A percentile compares a stretch with the other conserved stretches of the same genome.
Evolutionary conservation across 2,888 invertebrate genomes (phyloP).

Genomic region (Gari tellinella): DNA sequence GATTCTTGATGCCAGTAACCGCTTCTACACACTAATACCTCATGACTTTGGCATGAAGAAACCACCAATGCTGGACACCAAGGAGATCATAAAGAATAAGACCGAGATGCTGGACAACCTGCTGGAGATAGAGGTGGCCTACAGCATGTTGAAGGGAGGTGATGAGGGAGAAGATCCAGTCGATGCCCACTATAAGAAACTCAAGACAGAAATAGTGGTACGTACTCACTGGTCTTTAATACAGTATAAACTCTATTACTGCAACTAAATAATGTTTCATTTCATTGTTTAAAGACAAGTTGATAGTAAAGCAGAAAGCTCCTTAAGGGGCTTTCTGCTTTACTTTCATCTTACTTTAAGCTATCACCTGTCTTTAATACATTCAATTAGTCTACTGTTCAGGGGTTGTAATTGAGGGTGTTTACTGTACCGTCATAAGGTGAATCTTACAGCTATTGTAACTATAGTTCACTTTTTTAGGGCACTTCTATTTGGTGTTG

Average conservation of each 20-base stretch:
- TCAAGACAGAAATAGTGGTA: slow-evolving; percentile 91
- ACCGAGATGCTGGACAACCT: slow-evolving; percentile 95
- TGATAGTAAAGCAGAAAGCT: no score
- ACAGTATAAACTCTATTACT: not conserved
- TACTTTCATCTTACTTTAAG: no score
- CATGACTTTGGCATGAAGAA: slow-evolving; percentile 95
- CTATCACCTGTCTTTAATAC: no score
- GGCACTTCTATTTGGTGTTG: no score
- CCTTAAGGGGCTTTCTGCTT: no score
- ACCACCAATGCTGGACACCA: slow-evolving; percentile 92
- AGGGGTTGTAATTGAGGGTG: no score
- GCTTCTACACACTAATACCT: slow-evolving; percentile 97
- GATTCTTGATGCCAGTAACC: slow-evolving; percentile 94
- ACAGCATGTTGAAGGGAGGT: slow-evolving; percentile 90
- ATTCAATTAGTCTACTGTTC: no score
- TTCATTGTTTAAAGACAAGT: no score
- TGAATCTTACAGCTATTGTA: no score
- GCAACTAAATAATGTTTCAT: no score
- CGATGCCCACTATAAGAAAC: slow-evolving; percentile 94
- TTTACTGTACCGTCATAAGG: no score
- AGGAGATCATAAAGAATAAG: slow-evolving; percentile 89
- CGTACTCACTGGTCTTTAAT: not conserved
- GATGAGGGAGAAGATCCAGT: slow-evolving; percentile 87
- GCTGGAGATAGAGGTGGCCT: slow-evolving; percentile 97
- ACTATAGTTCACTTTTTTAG: no score